Evolutionary conservation across 2,888 invertebrate species (phyloP).

Genomic region (Eupeodes latifasciatus): DNA sequence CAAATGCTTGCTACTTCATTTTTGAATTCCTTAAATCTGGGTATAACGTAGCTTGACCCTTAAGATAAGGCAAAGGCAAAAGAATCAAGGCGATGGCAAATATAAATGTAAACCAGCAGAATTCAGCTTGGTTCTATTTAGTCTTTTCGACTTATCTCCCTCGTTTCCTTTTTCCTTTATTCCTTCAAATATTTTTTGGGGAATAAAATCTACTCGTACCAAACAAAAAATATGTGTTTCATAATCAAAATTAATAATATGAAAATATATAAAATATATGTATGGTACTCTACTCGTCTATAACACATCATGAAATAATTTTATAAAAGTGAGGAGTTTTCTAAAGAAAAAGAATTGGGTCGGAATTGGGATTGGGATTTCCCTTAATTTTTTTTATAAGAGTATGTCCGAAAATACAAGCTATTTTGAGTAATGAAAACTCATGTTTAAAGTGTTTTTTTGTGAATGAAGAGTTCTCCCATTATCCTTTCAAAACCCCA

Average conservation of each 20-base stretch:
- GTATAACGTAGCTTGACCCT: constrained; percentile 61
- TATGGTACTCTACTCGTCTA: background rate
- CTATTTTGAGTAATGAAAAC: constrained; percentile 14
- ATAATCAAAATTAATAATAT: constrained; percentile 63
- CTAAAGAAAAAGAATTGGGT: constrained; percentile 20
- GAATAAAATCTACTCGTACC: background rate
- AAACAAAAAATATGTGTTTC: constrained; percentile 32
- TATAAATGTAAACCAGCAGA: constrained; percentile 41
- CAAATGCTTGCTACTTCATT: constrained; percentile 13
- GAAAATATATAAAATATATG: background rate
- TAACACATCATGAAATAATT: background rate
- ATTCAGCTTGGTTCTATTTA: constrained; percentile 44
- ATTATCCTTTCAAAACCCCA: background rate
- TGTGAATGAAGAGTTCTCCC: background rate
- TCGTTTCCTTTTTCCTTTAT: background rate
- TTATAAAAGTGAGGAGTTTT: background rate
- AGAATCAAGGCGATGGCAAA: constrained; percentile 19
- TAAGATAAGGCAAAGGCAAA: constrained; percentile 28
- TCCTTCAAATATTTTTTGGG: background rate
- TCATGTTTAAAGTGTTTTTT: constrained; percentile 26
- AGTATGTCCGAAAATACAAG: no score
- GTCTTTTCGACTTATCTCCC: constrained; percentile 31
- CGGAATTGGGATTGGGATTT: background rate
- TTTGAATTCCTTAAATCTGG: constrained; percentile 30
- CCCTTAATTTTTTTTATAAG: no score